Evolutionary conservation across 2,888 invertebrate species (phyloP), one percentile per base, ranked within the genome.

Genomic region (Strigamia maritima): DNA sequence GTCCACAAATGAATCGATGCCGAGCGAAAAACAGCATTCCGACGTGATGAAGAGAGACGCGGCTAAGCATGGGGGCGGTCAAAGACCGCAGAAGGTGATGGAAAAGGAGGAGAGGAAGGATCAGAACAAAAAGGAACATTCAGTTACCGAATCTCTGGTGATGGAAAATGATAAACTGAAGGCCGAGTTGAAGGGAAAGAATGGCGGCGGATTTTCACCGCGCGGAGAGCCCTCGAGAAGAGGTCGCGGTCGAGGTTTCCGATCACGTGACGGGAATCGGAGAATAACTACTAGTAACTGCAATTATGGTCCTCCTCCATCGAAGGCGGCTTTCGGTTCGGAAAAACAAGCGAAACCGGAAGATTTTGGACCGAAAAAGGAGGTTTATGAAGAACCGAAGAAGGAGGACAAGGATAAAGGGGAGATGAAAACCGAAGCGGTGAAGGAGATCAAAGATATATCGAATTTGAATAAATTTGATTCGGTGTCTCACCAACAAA

Each of bases 211-310:
- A 76, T 94, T 94, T 86, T 92, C 93, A 0, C 95, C 95, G 0
- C 90, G 94, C 26, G 95, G 95, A 0, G 95, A 95, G 85, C 95
- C 95, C 0, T 94, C 94, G 0, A 89, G 95, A 77, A 91, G 95
- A 80, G 95, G 95, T 6, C 89, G 95, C 81, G 94, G 92, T 19
- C 89, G 89, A 88, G 89, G 89, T 88, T 80, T 88, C 89, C 81
- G 79, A 79, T 83, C 83, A 76, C 83, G 84, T 81, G 85, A 85
- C 54, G 82, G 82, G 79, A 79, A 83, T 78, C 82, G 84, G 75
- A 84, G 86, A 80, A 82, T 83, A 81, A 83, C 83, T 75, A 83
- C 91, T 80, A 89, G 89, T 82, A 91, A 92, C 6, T 93, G 89
- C 82, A 91, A 92, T 6, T 93, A 93, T 85, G 93, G 93, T 0